Conservation (phyloP, 2,113 vertebrate species). For the human region DNA sequence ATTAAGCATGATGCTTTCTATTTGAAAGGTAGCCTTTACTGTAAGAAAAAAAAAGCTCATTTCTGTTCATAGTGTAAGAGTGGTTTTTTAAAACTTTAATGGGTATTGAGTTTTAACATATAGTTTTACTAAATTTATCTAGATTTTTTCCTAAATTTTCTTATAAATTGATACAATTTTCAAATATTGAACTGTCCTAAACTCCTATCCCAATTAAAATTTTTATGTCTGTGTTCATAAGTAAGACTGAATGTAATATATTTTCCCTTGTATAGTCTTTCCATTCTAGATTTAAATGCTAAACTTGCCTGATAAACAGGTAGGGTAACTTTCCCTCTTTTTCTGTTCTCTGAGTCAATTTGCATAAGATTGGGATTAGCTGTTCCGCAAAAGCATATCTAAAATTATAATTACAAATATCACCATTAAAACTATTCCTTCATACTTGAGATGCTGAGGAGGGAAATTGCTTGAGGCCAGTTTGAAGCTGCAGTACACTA, state of each 20-base stretch:
- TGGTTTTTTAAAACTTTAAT: background rate
- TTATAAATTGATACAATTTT: background rate
- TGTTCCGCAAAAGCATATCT: background rate
- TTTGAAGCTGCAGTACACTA: background rate
- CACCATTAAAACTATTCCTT: conserved; percentile 8
- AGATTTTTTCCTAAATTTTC: background rate
- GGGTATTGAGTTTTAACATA: background rate
- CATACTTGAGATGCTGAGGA: background rate
- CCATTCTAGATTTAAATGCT: background rate
- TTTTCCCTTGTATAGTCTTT: conserved; percentile 6
- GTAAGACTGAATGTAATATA: background rate
- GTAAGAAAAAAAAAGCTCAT: background rate
- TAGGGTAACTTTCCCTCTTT: background rate
- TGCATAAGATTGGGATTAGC: background rate
- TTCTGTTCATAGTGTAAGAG: background rate
- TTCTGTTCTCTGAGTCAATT: background rate
- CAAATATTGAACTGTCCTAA: conserved; percentile 5
- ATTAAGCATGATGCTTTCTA: background rate
- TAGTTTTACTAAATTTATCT: background rate
- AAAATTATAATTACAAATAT: conserved; percentile 34
- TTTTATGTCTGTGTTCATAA: background rate
- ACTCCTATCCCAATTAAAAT: background rate
- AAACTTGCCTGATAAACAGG: background rate
- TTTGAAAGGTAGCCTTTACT: background rate
- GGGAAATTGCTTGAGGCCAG: background rate